These are phyloP conservation scores for Cydia amplana DNA, from an alignment of 1,140 invertebrate species.

Conservation along the genomic window DNA sequence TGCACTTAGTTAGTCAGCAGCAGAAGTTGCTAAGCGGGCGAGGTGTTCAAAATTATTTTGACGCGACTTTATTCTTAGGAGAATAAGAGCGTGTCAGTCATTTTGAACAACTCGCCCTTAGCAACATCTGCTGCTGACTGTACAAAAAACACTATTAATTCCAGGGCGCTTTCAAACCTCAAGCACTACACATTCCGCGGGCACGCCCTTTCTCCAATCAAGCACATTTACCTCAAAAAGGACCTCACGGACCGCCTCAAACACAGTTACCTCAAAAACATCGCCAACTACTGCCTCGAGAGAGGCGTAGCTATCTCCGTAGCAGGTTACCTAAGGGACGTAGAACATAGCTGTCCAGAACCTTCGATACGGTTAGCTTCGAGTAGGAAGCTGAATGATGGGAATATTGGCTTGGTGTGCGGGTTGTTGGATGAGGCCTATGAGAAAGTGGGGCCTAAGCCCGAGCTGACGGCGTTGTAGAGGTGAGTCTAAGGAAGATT, in stretches of 20 bases:
- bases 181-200: constrained; percentile 81
- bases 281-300: constrained; percentile 82
- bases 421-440: constrained; percentile 71
- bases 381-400: constrained; percentile 80
- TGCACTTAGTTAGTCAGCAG: too few species aligned
- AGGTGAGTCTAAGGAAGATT: constrained; percentile 35
- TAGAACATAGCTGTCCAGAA: constrained; percentile 81
- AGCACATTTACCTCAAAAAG: constrained; percentile 86
- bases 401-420: constrained; percentile 78
- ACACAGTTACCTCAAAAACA: constrained; percentile 80
- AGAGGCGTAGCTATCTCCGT: constrained; percentile 83
- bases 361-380: constrained; percentile 84
- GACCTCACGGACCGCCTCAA: constrained; percentile 77
- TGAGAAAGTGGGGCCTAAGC: constrained; percentile 58
- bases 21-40: too few species aligned
- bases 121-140: too few species aligned
- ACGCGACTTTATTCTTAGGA: too few species aligned
- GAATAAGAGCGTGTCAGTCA: too few species aligned
- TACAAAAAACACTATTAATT: constrained; percentile 43
- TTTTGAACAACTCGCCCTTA: too few species aligned
- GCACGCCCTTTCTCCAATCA: constrained; percentile 86
- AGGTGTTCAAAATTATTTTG: too few species aligned
- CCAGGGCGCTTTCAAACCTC: constrained; percentile 71
- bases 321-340: constrained; percentile 82
- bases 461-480: constrained; percentile 40